Conservation (phyloP, 37 sponge, comb jelly and placozoan species). For the Cliona cf. orientalis region DNA sequence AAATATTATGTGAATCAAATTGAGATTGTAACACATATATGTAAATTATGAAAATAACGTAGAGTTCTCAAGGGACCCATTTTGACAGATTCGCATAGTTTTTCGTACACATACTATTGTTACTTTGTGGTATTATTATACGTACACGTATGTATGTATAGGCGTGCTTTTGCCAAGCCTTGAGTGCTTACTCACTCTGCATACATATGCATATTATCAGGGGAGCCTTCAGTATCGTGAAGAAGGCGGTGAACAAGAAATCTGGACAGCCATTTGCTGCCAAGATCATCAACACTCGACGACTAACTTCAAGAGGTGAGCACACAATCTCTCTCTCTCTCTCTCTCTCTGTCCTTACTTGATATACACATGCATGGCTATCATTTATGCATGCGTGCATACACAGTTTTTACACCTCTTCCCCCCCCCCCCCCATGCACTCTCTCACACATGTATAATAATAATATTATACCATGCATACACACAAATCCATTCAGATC, state of each 20-base stretch:
- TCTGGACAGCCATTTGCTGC: conserved; percentile 79
- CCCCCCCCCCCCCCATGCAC: conserved; percentile 5
- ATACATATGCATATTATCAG: conserved; percentile 17
- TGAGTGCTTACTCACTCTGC: not conserved
- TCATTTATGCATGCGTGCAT: no score
- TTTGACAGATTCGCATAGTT: not conserved
- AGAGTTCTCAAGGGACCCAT: no score
- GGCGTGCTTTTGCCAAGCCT: not conserved
- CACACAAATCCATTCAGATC: conserved; percentile 66
- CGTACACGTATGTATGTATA: not conserved
- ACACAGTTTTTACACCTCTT: not conserved
- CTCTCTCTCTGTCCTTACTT: no score
- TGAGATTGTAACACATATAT: no score
- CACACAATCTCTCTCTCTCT: no score
- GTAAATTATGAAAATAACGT: no score
- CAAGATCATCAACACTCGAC: conserved; percentile 88
- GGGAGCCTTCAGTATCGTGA: conserved; percentile 95
- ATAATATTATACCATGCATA: no score
- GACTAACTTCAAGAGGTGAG: conserved; percentile 71
- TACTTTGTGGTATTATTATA: not conserved
- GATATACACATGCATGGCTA: no score
- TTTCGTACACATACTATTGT: not conserved
- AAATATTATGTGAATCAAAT: no score
- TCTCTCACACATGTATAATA: no score
- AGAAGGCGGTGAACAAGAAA: conserved; percentile 44